Conservation (phyloP, 2,797 vertebrate species). For the Clarias platycephalus region DNA sequence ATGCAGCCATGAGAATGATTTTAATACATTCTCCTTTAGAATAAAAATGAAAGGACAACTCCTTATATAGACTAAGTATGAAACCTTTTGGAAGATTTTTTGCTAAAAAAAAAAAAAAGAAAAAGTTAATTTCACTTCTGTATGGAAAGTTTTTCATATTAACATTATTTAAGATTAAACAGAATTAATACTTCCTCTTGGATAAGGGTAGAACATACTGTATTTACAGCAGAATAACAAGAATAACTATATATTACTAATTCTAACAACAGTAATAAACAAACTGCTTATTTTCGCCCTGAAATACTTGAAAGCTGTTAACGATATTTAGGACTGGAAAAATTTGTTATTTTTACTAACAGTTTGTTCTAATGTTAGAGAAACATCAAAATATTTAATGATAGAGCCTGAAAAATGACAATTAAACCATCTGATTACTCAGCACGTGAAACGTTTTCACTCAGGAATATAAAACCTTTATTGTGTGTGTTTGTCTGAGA, state of each 20-base stretch:
- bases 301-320: background rate
- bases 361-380: background rate
- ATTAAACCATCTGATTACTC: background rate
- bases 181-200: background rate
- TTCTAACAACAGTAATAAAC: background rate
- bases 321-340: background rate
- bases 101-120: no score
- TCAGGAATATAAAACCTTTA: background rate
- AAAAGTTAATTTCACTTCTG: no score
- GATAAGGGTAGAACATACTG: background rate
- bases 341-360: background rate
- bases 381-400: background rate
- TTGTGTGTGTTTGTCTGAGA: background rate
- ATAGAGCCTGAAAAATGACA: background rate
- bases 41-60: no score
- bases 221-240: background rate
- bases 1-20: no score
- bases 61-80: no score
- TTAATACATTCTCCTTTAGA: no score
- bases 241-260: background rate
- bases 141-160: background rate
- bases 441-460: background rate
- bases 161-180: background rate
- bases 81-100: no score
- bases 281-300: background rate